Evolutionary conservation across 2,113 vertebrate species (phyloP).

Genomic region (Macroglossus sobrinus): DNA sequence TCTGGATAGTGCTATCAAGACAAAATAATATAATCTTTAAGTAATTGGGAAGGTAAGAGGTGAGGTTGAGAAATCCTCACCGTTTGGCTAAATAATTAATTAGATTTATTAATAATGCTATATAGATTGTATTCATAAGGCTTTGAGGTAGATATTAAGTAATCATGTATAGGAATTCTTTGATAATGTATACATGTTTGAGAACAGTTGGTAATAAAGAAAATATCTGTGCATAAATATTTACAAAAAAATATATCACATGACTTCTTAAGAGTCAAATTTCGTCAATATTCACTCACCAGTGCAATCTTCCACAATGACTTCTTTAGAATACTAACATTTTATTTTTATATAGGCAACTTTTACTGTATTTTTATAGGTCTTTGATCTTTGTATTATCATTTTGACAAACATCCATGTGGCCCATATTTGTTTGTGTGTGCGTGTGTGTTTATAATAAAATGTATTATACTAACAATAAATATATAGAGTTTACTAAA

Average conservation of each 20-base stretch:
- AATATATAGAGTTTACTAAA: not conserved
- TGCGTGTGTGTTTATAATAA: not conserved
- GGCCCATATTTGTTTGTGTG: not conserved
- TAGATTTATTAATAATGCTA: not conserved
- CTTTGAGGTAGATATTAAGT: constrained; percentile 2
- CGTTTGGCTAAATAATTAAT: not conserved
- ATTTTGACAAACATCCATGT: not conserved
- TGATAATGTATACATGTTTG: not conserved
- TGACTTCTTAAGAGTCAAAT: not conserved
- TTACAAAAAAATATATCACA: not conserved
- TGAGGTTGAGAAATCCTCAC: not conserved
- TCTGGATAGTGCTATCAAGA: constrained; percentile 60
- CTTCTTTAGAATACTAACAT: not conserved
- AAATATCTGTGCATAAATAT: constrained; percentile 12
- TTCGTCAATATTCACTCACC: not conserved
- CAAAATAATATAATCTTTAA: constrained; percentile 43
- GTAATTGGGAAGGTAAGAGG: constrained; percentile 49
- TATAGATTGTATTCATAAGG: not conserved
- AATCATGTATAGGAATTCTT: not conserved
- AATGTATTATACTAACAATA: not conserved
- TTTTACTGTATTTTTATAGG: not conserved
- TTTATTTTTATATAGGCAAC: not conserved
- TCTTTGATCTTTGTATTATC: constrained; percentile 30
- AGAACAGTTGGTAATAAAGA: not conserved
- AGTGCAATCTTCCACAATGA: not conserved